phyloP scores from a whole-genome alignment of 1,140 invertebrate species.

The Drosophila melanica region DNA sequence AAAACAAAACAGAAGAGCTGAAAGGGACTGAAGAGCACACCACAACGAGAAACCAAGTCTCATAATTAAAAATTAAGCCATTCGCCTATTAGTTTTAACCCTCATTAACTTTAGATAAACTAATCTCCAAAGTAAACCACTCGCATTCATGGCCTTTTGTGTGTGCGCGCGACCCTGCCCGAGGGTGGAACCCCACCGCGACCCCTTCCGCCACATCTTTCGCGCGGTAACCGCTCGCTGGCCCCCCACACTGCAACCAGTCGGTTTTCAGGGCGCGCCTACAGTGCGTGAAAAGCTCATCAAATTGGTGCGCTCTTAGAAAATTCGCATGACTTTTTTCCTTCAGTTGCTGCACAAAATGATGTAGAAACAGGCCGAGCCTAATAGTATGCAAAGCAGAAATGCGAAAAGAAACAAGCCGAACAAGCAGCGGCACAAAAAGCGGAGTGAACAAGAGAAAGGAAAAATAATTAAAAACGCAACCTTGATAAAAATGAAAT shows the following conservation, averaged over 20 bases:
- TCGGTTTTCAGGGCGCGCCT: slow-evolving; percentile 65
- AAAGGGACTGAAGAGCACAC: slow-evolving; percentile 22
- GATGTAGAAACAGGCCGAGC: slow-evolving; percentile 74
- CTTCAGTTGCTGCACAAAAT: slow-evolving; percentile 60
- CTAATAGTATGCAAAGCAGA: slow-evolving; percentile 68
- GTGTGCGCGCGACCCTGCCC: slow-evolving; percentile 60
- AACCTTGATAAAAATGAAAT: slow-evolving; percentile 83
- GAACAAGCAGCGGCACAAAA: slow-evolving; percentile 23
- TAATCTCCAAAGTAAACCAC: slow-evolving; percentile 83
- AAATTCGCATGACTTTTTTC: slow-evolving; percentile 30
- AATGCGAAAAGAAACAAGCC: slow-evolving; percentile 20
- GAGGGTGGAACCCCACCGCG: slow-evolving; percentile 34
- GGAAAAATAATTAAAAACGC: slow-evolving; percentile 83
- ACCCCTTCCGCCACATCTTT: background rate
- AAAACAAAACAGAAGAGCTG: slow-evolving; percentile 31
- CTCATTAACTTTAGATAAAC: slow-evolving; percentile 83
- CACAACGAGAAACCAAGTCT: slow-evolving; percentile 60
- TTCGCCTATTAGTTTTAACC: slow-evolving; percentile 83
- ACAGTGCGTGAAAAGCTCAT: slow-evolving; percentile 81
- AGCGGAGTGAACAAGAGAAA: slow-evolving; percentile 64
- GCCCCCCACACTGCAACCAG: slow-evolving; percentile 5
- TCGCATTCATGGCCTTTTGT: slow-evolving; percentile 66
- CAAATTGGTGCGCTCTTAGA: slow-evolving; percentile 57
- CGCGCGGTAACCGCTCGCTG: background rate
- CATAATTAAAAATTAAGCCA: slow-evolving; percentile 83